Evolutionary conservation across 1,140 invertebrate genomes (phyloP), one percentile per base, ranked within the genome.

Genomic region (Homarus americanus): DNA sequence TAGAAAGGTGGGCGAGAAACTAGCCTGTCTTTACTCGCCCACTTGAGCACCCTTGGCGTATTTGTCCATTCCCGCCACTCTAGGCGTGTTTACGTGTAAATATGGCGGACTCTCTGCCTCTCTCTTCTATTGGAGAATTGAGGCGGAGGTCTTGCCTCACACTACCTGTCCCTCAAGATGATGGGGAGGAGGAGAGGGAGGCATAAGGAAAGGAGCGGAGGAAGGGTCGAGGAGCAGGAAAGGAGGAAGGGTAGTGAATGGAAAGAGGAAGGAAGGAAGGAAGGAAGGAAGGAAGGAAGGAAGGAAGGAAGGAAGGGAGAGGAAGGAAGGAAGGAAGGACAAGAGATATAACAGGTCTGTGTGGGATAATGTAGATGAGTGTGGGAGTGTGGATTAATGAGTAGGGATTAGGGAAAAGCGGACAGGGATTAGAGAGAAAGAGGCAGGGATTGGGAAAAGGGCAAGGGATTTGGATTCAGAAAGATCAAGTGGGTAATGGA

Each of bases 101-200:
- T 84, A 84, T 84, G 69, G 82, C 82, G 20, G 63, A 66, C 63
- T 84, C 82, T 84, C 82, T 69, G 36, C 5, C 5, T 20, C 82
- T 84, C 82, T 84, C n/a, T 84, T 66, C 82, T 84, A 84, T 84
- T 84, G 82, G 69, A 72, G 82, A 84, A 84, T 84, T 84, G 82
- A 84, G n/a, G 66, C 82, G 82, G 82, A 84, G 41, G 82, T 84
- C 82, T 84, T n/a, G 58, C 82, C 41, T 34, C 82, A 66, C 69
- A 72, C 82, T 44, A 44, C 63, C 82, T 84, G 78, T 69, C 58
- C 63, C 38, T 41, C 38, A 40, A 72, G 32, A 41, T 83, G 41
- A 84, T 41, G 38, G 7, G 34, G 34, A 41, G 34, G n/a, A 34
- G 24, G 24, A 32, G 36, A 24, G 66, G 34, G 38, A 84, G 66